Evolutionary conservation across 2,113 vertebrate genomes (phyloP), one percentile per base, ranked within the genome.

Genomic region (Proterorhinus semilunaris): DNA sequence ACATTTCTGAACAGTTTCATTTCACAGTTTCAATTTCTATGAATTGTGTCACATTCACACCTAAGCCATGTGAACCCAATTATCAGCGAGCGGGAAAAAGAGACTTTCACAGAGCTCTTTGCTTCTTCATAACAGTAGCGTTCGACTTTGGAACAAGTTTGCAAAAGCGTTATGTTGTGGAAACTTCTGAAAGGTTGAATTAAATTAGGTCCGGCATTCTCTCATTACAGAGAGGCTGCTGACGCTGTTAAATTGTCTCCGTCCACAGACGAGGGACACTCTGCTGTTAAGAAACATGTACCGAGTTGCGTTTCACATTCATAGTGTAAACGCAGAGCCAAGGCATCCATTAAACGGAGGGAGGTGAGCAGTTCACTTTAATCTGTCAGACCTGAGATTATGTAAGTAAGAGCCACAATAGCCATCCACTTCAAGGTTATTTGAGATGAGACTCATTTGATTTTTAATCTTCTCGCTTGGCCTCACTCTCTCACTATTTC

Each of bases 281-380:
- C 75, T 75, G 44, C 64, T 63, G 81, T 86, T 78, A 77, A 71
- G 51, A 42, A 46, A 61, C 52, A 62, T 65, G 50, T 52, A 57
- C 57, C 61, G 58, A 73, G 8, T 2, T 67, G 58, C 68, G 69
- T 65, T 55, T 68, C 66, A 49, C 67, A 47, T 50, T 82, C 82
- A 83, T 82, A 75, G 74, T 10, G 1, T 47, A 67, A 69, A 65
- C 16, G 62, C 67, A 43, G 70, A n/a, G 65, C 66, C 50, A 61
- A 78, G 70, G 42, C 76, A 64, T 55, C 66, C 75, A 73, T 84
- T 80, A 82, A 55, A 68, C 69, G 70, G 2, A 65, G 71, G 70
- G 4, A 46, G 57, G 53, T 47, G 68, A 51, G 68, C 73, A 86
- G 86, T 87, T 87, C 85, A 49, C 69, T 46, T 61, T 66, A 85